Evolutionary conservation across 1,140 invertebrate species (phyloP), one percentile per base, ranked within the genome.

Genomic region (Rhyzopertha dominica): DNA sequence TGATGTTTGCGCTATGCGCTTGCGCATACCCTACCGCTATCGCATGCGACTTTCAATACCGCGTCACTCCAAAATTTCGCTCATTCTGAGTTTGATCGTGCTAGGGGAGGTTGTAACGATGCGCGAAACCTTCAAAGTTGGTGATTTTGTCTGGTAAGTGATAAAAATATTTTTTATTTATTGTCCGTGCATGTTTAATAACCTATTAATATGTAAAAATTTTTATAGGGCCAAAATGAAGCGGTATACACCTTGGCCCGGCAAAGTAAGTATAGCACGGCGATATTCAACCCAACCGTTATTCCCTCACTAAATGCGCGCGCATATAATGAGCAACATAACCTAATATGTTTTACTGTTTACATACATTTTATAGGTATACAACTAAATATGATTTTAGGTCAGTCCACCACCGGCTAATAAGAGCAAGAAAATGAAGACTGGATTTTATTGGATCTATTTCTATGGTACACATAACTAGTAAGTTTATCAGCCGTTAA

Each of bases 391-490:
- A 29, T 34, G 10, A 25, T 56, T 68, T 48, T 66, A 88, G 88
- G 80, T 93, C 53, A 81, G 85, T 8, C 73, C 79, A 42, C 82
- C 83, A 4, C 76, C 79, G 13, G 71, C 79, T 44, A 80, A 84
- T 47, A 80, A 62, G 78, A 77, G 51, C 78, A 80, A 17, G 66
- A 66, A 17, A 52, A 82, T 81, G 60, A 84, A 81, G 56, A 70
- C 70, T 31, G 74, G 79, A 38, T 71, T 79, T 7, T 84, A 90
- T 55, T 95, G 89, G 71, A 87, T 95, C 47, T 94, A 85, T 68
- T 95, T 96, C 72, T 95, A 91, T 76, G 92, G 92, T 34, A 84
- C 85, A 23, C 84, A 91, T 54, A 94, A 95, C 68, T 95, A 87
- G 89, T 93, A 77, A 90, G 89, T 85, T 65, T 17, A 48, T 47